Evolutionary conservation across 2,888 invertebrate species (phyloP), one percentile per base, ranked within the genome.

Genomic region (Pseudococcus longispinus): DNA sequence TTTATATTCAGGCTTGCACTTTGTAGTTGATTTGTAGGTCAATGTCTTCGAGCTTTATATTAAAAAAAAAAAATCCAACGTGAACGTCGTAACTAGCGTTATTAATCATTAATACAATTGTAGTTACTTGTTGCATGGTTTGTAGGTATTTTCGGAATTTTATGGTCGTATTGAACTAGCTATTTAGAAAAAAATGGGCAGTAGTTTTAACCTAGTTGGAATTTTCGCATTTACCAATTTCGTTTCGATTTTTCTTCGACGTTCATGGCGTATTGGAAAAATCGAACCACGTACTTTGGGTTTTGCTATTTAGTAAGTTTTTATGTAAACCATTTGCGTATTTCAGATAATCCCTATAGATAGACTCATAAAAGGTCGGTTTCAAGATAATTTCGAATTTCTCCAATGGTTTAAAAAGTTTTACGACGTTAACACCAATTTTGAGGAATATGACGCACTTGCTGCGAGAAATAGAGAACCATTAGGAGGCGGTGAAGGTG

Each of bases 371-470:
- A 98, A 98, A 93, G 98, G 97, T 91, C 95, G 97, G 90, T 99
- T 99, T 93, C 98, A 98, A 94, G 98, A 99, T 93, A 99, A 99
- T 93, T 99, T 99, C 94, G 98, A 99, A 92, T 98, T 98, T 93
- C 95, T 99, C 90, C 98, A 99, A 93, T 99, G 98, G 98, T 99
- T 99, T 94, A 98, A 99, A 94, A 98, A 98, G 92, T 98, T 99
- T 93, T 99, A 98, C 93, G 98, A 99, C 92, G 98, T 98, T 90
- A 99, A 99, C 93, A 98, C 97, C 93, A 95, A 96, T 91, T 98
- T 97, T 91, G 93, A 94, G 90, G 97, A 97, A 89, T 99, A 99
- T 92, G 97, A 98, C 92, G 95, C 99, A 88, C 92, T 96, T 90
- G 94, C 93, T 89, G 95, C 95, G 90, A 94, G 98, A 89, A 96